Base-by-base conservation (phyloP, 2,113 vertebrate genomes). In the Strix aluco region DNA sequence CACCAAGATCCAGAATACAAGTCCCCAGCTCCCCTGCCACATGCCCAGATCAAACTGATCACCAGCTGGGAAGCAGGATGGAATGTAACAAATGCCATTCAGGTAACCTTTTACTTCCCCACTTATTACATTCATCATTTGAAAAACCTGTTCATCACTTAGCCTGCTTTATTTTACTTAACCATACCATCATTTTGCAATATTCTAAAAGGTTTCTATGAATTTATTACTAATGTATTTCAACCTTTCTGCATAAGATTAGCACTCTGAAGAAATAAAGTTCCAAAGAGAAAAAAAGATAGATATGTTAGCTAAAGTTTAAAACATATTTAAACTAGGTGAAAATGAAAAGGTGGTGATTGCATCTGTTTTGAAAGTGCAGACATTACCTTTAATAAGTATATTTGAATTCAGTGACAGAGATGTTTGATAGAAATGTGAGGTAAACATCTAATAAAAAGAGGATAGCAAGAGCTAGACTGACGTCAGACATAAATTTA, bases 61-160 rank as follows among this genome's bases (percentile, higher is more conserved):
- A 98, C 98, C 27, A 96, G 98, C 73, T 99, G 98, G 98, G 98
- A 99, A 96, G 98, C 98, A 44, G 97, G 98, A 71, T 99, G 98
- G 98, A 99, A 98, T 17, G 98, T 99, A 75, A 99, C 98, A 32
- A 98, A 98, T 75, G 98, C 96, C 21, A 98, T 98, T 82, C 98
- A 98, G 98, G 98, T 98, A 95, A 97, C 34, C 54, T 61, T 73
- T 75, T 77, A 38, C 85, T 95, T 77, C 38, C 29, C 5, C 13
- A 32, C 34, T 85, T 38, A 61, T 34, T 95, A 73, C n/a, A 51
- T 51, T 55, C 26, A 52, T 66, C 8, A 51, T 84, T 74, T 67
- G 42, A 49, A 92, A 92, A 85, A 81, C 20, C 40, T 77, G 46
- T 16, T 90, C 81, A 70, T 85, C 58, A 61, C 58, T 86, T 70